A percentile compares a stretch with the other conserved stretches of the same genome.
Conservation (phyloP, 2,888 invertebrate genomes). For the Petrophora chlorosata region DNA sequence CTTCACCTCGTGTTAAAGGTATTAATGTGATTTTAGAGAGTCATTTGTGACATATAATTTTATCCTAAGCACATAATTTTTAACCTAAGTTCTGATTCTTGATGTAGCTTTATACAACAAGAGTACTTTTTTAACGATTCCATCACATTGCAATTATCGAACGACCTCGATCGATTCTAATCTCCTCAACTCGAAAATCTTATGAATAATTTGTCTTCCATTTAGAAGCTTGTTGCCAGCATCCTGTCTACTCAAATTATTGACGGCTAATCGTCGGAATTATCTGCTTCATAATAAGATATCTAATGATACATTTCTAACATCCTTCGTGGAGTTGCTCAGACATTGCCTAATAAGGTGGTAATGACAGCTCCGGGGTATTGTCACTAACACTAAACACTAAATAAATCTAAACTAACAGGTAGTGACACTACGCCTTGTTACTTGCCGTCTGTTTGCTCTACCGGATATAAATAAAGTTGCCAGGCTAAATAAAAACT, state of each 20-base stretch:
- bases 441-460: background rate
- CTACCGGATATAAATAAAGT: too few species aligned
- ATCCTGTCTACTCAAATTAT: conserved; percentile 36
- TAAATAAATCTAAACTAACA: conserved; percentile 16
- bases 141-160: conserved; percentile 48
- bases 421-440: background rate
- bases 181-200: conserved; percentile 51
- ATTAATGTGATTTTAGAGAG: too few species aligned
- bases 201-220: conserved; percentile 56
- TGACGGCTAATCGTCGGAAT: conserved; percentile 36
- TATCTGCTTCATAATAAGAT: conserved; percentile 33
- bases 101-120: too few species aligned
- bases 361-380: conserved; percentile 18
- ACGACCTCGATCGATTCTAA: conserved; percentile 56
- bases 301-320: conserved; percentile 34
- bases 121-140: conserved; percentile 3
- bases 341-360: conserved; percentile 24
- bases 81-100: too few species aligned
- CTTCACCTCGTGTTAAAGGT: too few species aligned
- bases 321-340: conserved; percentile 33
- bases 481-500: too few species aligned
- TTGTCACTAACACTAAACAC: conserved; percentile 23
- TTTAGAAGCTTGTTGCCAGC: conserved; percentile 39
- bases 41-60: too few species aligned
- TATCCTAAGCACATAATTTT: too few species aligned